Percentiles rank a stretch among this genome's conserved stretches.
These are phyloP conservation scores for Polyergus mexicanus DNA, from an alignment of 1,140 invertebrate genomes.

Conservation along the genomic window DNA sequence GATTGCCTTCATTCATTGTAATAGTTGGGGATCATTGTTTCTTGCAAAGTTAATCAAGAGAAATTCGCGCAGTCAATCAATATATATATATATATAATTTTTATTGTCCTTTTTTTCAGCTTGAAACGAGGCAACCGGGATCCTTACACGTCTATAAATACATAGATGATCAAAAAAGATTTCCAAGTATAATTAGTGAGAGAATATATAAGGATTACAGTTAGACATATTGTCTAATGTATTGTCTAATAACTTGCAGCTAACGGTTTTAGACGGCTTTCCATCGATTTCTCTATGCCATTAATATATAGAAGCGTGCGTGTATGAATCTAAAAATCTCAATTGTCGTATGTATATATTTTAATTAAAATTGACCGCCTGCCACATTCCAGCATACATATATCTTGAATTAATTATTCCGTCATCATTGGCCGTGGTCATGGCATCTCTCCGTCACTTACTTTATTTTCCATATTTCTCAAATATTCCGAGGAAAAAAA, in stretches of 20 bases:
- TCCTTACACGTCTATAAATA: neutral
- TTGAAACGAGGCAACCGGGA: neutral
- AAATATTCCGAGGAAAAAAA: neutral
- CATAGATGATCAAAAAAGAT: neutral
- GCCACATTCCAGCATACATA: neutral
- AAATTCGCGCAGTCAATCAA: neutral
- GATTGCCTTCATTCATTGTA: neutral
- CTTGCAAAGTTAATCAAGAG: neutral
- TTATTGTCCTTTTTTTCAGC: neutral
- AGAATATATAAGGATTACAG: neutral
- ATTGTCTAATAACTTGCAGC: neutral
- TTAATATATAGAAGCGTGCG: neutral
- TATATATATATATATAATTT: neutral
- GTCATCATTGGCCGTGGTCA: neutral
- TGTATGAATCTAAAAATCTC: neutral
- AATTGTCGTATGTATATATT: slow-evolving; percentile 9
- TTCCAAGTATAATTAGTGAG: neutral
- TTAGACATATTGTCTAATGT: neutral
- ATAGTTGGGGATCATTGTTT: neutral
- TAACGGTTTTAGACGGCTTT: neutral
- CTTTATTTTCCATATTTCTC: neutral
- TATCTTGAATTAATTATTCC: slow-evolving; percentile 17
- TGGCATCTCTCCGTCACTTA: neutral
- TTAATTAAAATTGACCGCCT: slow-evolving; percentile 2
- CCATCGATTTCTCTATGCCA: neutral